These are phyloP conservation scores for Cartodere bifasciata DNA, from an alignment of 2,888 invertebrate genomes.

Conservation along the genomic window DNA sequence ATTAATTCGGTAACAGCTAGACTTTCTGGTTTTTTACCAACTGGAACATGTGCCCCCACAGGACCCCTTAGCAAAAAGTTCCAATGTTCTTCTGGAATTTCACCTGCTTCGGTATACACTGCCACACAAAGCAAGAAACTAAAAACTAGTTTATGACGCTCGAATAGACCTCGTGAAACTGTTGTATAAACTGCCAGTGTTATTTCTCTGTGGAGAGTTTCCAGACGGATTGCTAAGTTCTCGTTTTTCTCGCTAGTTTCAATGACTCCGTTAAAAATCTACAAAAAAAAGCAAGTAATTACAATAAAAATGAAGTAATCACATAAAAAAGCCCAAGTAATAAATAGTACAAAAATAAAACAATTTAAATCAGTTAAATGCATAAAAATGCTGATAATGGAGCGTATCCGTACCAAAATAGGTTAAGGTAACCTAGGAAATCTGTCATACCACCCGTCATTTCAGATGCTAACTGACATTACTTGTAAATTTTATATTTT, in stretches of 20 bases:
- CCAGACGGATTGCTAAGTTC: slow-evolving; percentile 52
- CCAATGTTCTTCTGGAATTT: slow-evolving; percentile 53
- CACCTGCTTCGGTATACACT: slow-evolving; percentile 51
- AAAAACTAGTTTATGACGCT: slow-evolving; percentile 80
- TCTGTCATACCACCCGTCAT: too few species aligned
- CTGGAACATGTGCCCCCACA: slow-evolving; percentile 40
- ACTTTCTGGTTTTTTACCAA: slow-evolving; percentile 45
- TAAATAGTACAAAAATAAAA: too few species aligned
- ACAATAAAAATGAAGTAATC: too few species aligned
- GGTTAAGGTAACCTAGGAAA: too few species aligned
- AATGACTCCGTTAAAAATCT: slow-evolving; percentile 74
- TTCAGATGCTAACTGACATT: too few species aligned
- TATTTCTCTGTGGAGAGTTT: slow-evolving; percentile 61
- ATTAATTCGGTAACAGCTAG: slow-evolving; percentile 49
- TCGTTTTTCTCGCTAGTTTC: slow-evolving; percentile 57
- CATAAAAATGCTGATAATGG: too few species aligned
- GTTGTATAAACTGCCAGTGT: slow-evolving; percentile 74
- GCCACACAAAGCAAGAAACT: slow-evolving; percentile 73
- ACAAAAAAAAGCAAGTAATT: slow-evolving; percentile 19
- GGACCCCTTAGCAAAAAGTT: slow-evolving; percentile 68
- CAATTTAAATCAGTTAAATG: too few species aligned
- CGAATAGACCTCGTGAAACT: slow-evolving; percentile 82
- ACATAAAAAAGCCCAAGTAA: too few species aligned
- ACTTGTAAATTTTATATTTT: too few species aligned
- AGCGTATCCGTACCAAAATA: too few species aligned